These are phyloP conservation scores for Geodia barretti DNA, from an alignment of 37 sponge, comb jelly and placozoan genomes.

Conservation along the genomic window DNA sequence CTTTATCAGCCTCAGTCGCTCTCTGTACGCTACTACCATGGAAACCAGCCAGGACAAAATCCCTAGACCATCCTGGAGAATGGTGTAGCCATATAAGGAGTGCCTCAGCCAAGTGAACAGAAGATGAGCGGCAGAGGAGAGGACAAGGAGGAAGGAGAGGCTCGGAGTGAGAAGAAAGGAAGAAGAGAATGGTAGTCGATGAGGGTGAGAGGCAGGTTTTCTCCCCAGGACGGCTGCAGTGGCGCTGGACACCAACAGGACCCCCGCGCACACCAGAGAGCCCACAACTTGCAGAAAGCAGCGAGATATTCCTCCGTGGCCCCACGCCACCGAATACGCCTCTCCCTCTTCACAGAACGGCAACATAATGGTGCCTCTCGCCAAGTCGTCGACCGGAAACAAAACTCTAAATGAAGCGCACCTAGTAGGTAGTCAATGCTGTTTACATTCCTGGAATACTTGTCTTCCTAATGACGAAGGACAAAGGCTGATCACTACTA, in stretches of 20 bases:
- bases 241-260: constrained; percentile 62
- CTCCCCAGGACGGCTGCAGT: constrained; percentile 29
- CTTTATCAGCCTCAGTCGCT: not conserved
- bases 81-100: constrained; percentile 60
- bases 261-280: constrained; percentile 42
- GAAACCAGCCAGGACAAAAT: constrained; percentile 60
- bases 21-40: constrained; percentile 8
- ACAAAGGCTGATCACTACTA: not conserved
- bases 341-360: constrained; percentile 74
- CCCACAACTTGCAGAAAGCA: constrained; percentile 65
- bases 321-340: constrained; percentile 56
- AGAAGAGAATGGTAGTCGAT: constrained; percentile 1
- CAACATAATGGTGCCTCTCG: constrained; percentile 6
- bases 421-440: not conserved
- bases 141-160: constrained; percentile 3
- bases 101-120: constrained; percentile 30
- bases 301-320: constrained; percentile 60
- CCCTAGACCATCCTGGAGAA: constrained; percentile 48
- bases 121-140: constrained; percentile 46
- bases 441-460: not conserved
- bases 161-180: not conserved
- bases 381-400: not conserved
- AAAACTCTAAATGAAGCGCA: not conserved
- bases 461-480: not conserved
- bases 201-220: not conserved